Evolutionary conservation across 2,888 invertebrate genomes (phyloP).

Genomic region (Athalia cordata): DNA sequence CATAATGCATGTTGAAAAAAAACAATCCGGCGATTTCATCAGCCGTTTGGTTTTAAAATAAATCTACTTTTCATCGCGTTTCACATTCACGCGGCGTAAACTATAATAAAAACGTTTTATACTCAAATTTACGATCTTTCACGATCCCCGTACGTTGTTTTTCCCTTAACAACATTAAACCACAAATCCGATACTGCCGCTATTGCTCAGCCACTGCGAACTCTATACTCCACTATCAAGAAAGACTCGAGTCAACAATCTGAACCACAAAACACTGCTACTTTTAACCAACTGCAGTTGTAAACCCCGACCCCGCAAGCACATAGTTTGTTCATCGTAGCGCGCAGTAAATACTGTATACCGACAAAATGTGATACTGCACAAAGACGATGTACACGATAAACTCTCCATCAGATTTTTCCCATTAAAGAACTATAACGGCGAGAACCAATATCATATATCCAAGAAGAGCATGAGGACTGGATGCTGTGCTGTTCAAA

Average conservation of each 20-base stretch:
- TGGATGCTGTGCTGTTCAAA: neutral
- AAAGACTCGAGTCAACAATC: too few relatives aligned
- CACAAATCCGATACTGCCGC: too few relatives aligned
- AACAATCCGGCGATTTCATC: too few relatives aligned
- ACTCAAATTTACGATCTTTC: neutral
- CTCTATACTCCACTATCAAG: too few relatives aligned
- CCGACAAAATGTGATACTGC: slow-evolving; percentile 12
- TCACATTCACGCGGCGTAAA: neutral
- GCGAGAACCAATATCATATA: neutral
- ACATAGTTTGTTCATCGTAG: too few relatives aligned
- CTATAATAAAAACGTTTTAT: neutral
- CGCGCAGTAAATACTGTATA: too few relatives aligned
- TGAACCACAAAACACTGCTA: too few relatives aligned
- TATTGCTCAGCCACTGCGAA: too few relatives aligned
- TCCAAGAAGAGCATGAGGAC: slow-evolving; percentile 16
- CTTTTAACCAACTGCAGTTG: too few relatives aligned
- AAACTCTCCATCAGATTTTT: neutral
- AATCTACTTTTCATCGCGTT: neutral
- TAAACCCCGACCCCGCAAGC: too few relatives aligned
- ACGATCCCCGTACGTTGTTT: neutral
- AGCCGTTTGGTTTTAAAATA: neutral
- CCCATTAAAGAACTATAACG: neutral
- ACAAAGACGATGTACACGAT: neutral
- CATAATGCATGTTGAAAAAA: too few relatives aligned
- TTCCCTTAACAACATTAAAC: too few relatives aligned